Conservation (phyloP, 2,888 invertebrate species). For the Carcina quercana region DNA sequence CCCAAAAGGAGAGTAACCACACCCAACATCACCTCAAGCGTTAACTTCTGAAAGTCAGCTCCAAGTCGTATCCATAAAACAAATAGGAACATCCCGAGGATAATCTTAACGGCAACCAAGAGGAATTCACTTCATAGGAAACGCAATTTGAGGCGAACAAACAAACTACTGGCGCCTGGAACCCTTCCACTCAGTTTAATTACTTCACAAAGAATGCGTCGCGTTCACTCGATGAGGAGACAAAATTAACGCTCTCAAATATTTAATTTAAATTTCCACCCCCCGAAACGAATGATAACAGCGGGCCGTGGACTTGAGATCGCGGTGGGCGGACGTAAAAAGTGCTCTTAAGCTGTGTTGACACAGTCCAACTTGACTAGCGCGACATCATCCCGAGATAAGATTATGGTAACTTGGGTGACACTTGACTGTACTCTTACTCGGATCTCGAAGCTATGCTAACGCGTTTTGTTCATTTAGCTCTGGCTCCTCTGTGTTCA, state of each 20-base stretch:
- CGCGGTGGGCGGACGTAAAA: constrained; percentile 39
- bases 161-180: constrained; percentile 68
- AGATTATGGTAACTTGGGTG: too few species aligned
- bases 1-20: too few species aligned
- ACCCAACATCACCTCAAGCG: too few species aligned
- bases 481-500: too few species aligned
- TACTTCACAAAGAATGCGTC: constrained; percentile 75
- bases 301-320: constrained; percentile 44
- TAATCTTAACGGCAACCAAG: constrained; percentile 43
- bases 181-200: constrained; percentile 74
- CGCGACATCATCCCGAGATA: not conserved
- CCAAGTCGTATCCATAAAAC: constrained; percentile 25
- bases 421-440: too few species aligned
- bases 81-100: constrained; percentile 31
- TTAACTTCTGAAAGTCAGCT: constrained; percentile 15
- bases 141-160: constrained; percentile 70
- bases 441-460: too few species aligned
- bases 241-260: constrained; percentile 74
- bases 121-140: constrained; percentile 65
- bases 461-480: too few species aligned
- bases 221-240: constrained; percentile 71
- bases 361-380: not conserved
- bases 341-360: constrained; percentile 31
- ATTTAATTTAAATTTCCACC: constrained; percentile 73
- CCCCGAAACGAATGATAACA: constrained; percentile 70